Percentiles rank a stretch among this genome's conserved stretches.
These are phyloP conservation scores for Epistrophe grossulariae DNA, from an alignment of 2,888 invertebrate genomes.

Conservation along the genomic window DNA sequence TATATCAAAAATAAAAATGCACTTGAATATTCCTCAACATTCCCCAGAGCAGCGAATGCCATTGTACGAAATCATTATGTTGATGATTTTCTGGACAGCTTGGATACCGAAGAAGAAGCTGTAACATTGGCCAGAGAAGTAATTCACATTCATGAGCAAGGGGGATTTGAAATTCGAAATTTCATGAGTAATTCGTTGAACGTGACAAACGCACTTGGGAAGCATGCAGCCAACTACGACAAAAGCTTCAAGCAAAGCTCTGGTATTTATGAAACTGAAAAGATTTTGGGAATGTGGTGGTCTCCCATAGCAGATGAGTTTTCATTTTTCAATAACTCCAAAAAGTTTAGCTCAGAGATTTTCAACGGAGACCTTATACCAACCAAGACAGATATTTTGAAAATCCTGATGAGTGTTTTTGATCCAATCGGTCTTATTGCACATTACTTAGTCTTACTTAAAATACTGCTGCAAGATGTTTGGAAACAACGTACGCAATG, in stretches of 20 bases:
- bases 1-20: not conserved
- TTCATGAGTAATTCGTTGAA: conserved; percentile 27
- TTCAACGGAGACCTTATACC: too few species aligned
- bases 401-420: too few species aligned
- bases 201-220: conserved; percentile 8
- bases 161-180: conserved; percentile 50
- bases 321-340: too few species aligned
- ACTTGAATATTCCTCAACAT: not conserved
- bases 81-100: conserved; percentile 26
- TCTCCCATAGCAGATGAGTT: too few species aligned
- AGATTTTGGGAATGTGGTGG: too few species aligned
- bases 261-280: not conserved
- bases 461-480: too few species aligned
- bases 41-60: not conserved
- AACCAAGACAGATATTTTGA: too few species aligned
- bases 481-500: too few species aligned
- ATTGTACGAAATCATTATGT: not conserved
- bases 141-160: conserved; percentile 24
- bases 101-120: conserved; percentile 30
- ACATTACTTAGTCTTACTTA: too few species aligned
- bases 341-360: too few species aligned
- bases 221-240: not conserved
- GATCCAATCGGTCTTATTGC: too few species aligned
- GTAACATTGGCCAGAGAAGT: not conserved
- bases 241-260: conserved; percentile 8